These are phyloP conservation scores for Phalacrocorax pelagicus DNA, from an alignment of 2,113 vertebrate species.

Conservation along the genomic window DNA sequence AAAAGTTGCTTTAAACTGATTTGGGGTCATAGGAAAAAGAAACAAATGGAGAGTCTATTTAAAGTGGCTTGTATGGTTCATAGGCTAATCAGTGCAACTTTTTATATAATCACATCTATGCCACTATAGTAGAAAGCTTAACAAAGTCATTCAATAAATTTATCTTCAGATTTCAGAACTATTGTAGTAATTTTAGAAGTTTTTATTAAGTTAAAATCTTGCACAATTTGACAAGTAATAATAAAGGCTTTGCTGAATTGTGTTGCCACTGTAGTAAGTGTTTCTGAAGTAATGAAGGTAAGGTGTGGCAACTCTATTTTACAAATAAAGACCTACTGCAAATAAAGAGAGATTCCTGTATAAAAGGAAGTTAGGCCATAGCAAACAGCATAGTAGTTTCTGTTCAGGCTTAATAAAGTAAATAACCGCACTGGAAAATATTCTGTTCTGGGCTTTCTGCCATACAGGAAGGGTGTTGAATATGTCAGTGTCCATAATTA, in stretches of 20 bases:
- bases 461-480: conserved; percentile 76
- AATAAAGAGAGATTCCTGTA: conserved; percentile 12
- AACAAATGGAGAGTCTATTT: not conserved
- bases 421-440: conserved; percentile 74
- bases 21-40: not conserved
- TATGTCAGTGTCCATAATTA: conserved; percentile 55
- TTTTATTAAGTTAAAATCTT: not conserved
- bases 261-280: not conserved
- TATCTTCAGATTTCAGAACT: not conserved
- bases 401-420: conserved; percentile 71
- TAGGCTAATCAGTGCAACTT: not conserved
- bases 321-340: conserved; percentile 4
- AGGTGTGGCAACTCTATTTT: conserved; percentile 42
- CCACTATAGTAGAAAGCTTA: not conserved
- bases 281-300: not conserved
- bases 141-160: not conserved
- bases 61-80: not conserved
- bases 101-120: rapidly evolving
- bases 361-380: conserved; percentile 79
- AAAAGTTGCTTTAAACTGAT: not conserved
- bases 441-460: conserved; percentile 73
- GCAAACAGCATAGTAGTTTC: conserved; percentile 65
- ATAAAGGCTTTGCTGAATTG: not conserved
- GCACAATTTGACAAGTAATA: not conserved
- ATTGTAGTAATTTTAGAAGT: not conserved